Percentiles rank a stretch among this genome's conserved stretches.
These are phyloP conservation scores for Aplodontia rufa DNA, from an alignment of 2,113 vertebrate genomes.

Conservation along the genomic window DNA sequence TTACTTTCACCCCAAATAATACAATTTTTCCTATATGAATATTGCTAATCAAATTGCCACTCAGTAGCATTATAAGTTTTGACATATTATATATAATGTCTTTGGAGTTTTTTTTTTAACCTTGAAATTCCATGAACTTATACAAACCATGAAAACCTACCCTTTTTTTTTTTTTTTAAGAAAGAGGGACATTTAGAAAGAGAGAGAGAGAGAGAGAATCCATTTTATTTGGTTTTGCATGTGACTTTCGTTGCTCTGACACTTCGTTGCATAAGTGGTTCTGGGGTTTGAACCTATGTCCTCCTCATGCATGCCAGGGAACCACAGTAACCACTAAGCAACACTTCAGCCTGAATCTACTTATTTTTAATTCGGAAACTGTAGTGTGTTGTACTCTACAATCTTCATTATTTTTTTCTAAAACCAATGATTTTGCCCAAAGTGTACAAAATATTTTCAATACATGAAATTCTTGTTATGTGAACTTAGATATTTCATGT, in stretches of 20 bases:
- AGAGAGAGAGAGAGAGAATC: too few relatives aligned
- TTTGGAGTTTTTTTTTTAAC: not conserved
- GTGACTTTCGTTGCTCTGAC: too few relatives aligned
- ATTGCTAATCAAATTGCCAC: conserved; percentile 17
- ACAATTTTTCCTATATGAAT: not conserved
- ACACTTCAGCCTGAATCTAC: too few relatives aligned
- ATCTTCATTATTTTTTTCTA: not conserved
- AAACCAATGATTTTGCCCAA: not conserved
- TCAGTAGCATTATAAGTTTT: conserved; percentile 9
- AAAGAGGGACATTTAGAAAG: too few relatives aligned
- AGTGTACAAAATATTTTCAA: not conserved
- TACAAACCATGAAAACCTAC: not conserved
- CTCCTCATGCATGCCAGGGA: too few relatives aligned
- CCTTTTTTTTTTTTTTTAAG: too few relatives aligned
- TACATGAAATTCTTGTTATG: not conserved
- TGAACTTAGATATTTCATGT: not conserved
- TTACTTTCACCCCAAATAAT: conserved; percentile 18
- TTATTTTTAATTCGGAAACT: not conserved
- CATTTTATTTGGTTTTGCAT: too few relatives aligned
- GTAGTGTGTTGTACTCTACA: not conserved
- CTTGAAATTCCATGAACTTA: not conserved
- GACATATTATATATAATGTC: not conserved
- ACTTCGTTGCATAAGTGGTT: too few relatives aligned
- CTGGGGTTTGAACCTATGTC: too few relatives aligned
- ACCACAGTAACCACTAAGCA: too few relatives aligned